Percentiles rank a stretch among this genome's conserved stretches.
Conservation (phyloP, 2,888 invertebrate species). For the Platycheirus albimanus region DNA sequence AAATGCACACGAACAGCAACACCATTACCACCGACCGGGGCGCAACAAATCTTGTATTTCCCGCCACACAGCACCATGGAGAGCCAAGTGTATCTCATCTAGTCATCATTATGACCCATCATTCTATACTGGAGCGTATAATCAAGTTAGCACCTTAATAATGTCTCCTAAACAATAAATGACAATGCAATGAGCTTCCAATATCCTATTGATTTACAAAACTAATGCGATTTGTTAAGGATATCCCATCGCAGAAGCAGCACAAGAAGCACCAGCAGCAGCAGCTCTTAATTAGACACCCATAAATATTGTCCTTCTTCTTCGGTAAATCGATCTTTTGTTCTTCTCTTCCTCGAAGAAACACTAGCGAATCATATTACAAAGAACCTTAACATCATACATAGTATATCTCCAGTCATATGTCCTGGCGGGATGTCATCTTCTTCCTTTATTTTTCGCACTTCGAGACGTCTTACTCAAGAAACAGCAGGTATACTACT, state of each 20-base stretch:
- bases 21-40: slow-evolving; percentile 31
- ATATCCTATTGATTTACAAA: slow-evolving; percentile 54
- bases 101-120: slow-evolving; percentile 6
- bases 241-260: slow-evolving; percentile 30
- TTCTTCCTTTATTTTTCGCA: slow-evolving; percentile 40
- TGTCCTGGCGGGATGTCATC: slow-evolving; percentile 52
- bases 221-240: slow-evolving; percentile 67
- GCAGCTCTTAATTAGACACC: slow-evolving; percentile 53
- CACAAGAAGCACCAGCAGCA: slow-evolving; percentile 6
- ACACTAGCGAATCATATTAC: slow-evolving; percentile 47
- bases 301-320: slow-evolving; percentile 7
- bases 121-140: slow-evolving; percentile 61
- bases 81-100: slow-evolving; percentile 5
- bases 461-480: slow-evolving; percentile 55
- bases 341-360: not conserved
- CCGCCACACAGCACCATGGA: slow-evolving; percentile 28
- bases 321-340: slow-evolving; percentile 5
- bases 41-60: slow-evolving; percentile 63
- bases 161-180: slow-evolving; percentile 42
- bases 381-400: slow-evolving; percentile 43
- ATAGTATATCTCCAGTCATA: slow-evolving; percentile 15
- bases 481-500: slow-evolving; percentile 54
- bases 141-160: slow-evolving; percentile 65
- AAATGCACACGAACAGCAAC: slow-evolving; percentile 12
- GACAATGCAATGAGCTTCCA: slow-evolving; percentile 70